Conservation (phyloP, 2,888 invertebrate species). For the Suillia variegata region DNA sequence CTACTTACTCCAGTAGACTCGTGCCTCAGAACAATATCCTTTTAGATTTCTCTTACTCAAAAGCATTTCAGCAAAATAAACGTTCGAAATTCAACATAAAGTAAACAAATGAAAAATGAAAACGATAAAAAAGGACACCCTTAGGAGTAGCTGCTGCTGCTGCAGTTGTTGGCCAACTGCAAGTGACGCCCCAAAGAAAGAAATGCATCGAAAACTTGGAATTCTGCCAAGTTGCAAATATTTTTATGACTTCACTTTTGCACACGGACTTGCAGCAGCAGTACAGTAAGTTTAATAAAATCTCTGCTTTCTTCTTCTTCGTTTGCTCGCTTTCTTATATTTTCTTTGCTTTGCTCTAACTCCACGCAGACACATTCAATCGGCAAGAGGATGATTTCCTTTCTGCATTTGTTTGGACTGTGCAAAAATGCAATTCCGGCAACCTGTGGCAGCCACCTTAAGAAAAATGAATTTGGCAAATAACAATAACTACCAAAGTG, state of each 20-base stretch:
- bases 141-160: no score
- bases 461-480: not conserved
- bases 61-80: no score
- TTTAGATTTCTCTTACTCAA: no score
- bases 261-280: not conserved
- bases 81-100: no score
- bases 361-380: not conserved
- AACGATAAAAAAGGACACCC: no score
- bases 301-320: not conserved
- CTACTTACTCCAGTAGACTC: no score
- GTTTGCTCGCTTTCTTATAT: no score
- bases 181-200: not conserved
- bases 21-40: no score
- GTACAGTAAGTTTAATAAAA: not conserved
- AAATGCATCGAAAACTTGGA: not conserved
- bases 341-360: no score
- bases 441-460: slow-evolving; percentile 14
- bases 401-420: not conserved
- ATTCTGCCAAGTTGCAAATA: not conserved
- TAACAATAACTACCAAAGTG: not conserved
- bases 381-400: not conserved
- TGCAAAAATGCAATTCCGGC: not conserved
- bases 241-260: not conserved
- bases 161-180: not conserved
- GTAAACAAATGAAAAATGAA: no score